Base-by-base conservation (phyloP, 2,888 invertebrate species). In the Allacma fusca region DNA sequence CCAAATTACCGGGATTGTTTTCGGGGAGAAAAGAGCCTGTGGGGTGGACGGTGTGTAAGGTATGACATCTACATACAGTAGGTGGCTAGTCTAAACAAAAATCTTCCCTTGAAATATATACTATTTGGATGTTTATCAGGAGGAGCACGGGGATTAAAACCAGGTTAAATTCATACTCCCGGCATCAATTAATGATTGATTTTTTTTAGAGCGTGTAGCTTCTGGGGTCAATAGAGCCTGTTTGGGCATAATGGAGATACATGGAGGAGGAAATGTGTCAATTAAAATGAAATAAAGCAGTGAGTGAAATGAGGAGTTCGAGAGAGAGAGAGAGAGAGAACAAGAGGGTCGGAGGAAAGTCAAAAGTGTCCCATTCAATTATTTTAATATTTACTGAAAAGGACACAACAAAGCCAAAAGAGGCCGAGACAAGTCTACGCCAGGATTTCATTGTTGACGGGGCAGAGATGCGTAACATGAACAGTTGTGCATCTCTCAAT, bases 401-500 rank as follows among this genome's bases (percentile, higher is more conserved):
- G 75, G 43, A 75, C 29, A 23, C 40, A 44, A 34, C 34, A 34
- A 34, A 59, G 59, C 28, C 28, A 26, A 71, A 71, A 71, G 59
- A 57, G 59, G 59, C 29, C 57, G 44, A 64, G 64, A 65, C 34
- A 68, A 64, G 23, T 64, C 43, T 28, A n/a, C n/a, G n/a, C n/a
- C n/a, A 26, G 26, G n/a, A 26, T 68, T 65, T 68, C 67, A 67
- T 75, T 75, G 75, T 65, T 67, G 75, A 9, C 21, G 29, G 59
- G 23, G 26, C 77, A 77, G 70, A 77, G 79, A 79, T 79, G 79
- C 79, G 79, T 34, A 79, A 79, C 79, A 64, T 74, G 79, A 79
- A 79, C 79, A 79, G 77, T 79, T 79, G 79, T 69, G 57, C 64
- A 26, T 70, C 43, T 70, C 40, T 40, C 34, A 26, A 65, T 65